A percentile compares a stretch with the other conserved stretches of the same genome.
phyloP scores from a whole-genome alignment of 2,797 vertebrate species.

The Myotis pilosus region DNA sequence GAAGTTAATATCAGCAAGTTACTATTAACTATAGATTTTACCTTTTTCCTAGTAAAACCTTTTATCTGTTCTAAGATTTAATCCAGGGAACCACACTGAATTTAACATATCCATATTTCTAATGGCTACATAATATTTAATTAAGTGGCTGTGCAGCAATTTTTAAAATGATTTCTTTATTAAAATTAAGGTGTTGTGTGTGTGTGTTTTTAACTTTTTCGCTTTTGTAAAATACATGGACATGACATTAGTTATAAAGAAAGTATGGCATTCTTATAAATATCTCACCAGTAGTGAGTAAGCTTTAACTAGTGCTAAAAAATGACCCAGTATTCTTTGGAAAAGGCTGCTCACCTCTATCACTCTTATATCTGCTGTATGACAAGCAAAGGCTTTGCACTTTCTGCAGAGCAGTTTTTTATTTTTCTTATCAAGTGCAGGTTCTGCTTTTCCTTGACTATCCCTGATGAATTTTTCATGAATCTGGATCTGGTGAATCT shows the following conservation, averaged over 20 bases:
- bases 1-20: background rate
- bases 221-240: background rate
- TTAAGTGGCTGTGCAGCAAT: background rate
- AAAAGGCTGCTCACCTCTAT: slow-evolving; percentile 78
- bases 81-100: background rate
- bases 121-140: background rate
- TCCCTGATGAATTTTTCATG: slow-evolving; percentile 79
- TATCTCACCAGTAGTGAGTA: background rate
- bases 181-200: background rate
- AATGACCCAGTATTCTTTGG: background rate
- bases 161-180: background rate
- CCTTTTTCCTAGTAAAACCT: background rate
- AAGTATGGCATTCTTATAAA: slow-evolving; percentile 1
- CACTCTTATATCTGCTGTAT: slow-evolving; percentile 80
- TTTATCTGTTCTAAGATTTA: slow-evolving; percentile 11
- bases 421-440: slow-evolving; percentile 51
- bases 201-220: background rate
- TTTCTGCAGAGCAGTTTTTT: slow-evolving; percentile 81
- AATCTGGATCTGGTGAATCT: slow-evolving; percentile 77
- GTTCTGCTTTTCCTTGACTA: slow-evolving; percentile 57
- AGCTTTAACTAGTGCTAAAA: background rate
- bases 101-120: background rate
- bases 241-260: background rate
- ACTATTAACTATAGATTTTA: background rate
- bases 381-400: slow-evolving; percentile 82